phyloP scores from a whole-genome alignment of 2,113 vertebrate species.

The Tetrao urogallus region DNA sequence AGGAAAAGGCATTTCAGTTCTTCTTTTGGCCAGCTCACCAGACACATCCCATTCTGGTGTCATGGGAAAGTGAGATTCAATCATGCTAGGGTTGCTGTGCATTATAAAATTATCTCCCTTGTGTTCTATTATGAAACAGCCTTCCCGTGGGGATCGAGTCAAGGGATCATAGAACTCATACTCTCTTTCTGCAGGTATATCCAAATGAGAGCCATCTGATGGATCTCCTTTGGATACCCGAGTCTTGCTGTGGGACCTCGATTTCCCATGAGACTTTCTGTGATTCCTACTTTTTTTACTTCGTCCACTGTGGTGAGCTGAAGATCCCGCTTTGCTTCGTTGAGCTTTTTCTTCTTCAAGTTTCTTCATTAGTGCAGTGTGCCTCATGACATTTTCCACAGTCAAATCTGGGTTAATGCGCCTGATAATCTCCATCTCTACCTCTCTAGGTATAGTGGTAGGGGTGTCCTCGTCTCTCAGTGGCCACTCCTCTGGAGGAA shows the following conservation, averaged over 20 bases:
- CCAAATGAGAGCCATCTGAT: constrained; percentile 90
- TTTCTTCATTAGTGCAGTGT: constrained; percentile 98
- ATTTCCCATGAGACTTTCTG: constrained; percentile 91
- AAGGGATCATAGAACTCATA: constrained; percentile 89
- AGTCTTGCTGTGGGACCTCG: constrained; percentile 95
- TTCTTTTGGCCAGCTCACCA: constrained; percentile 93
- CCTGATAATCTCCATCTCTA: constrained; percentile 98
- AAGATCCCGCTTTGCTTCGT: constrained; percentile 91
- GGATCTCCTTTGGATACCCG: constrained; percentile 91
- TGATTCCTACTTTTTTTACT: constrained; percentile 92
- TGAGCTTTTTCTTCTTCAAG: constrained; percentile 97
- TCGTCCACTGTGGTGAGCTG: constrained; percentile 92
- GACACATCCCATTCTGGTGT: constrained; percentile 98
- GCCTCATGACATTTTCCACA: constrained; percentile 95
- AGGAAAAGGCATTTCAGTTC: constrained; percentile 98
- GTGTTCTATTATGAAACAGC: constrained; percentile 91
- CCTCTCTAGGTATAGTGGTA: constrained; percentile 91
- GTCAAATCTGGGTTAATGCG: constrained; percentile 98
- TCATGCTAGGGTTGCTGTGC: constrained; percentile 90
- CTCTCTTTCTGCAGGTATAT: constrained; percentile 87
- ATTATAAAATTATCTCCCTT: constrained; percentile 93
- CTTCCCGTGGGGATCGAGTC: constrained; percentile 89
- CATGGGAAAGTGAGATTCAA: constrained; percentile 95
- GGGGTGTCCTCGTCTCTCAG: constrained; percentile 93
- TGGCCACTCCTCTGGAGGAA: constrained; percentile 97